phyloP scores from a whole-genome alignment of 1,140 invertebrate species.

The Colletes latitarsis region DNA sequence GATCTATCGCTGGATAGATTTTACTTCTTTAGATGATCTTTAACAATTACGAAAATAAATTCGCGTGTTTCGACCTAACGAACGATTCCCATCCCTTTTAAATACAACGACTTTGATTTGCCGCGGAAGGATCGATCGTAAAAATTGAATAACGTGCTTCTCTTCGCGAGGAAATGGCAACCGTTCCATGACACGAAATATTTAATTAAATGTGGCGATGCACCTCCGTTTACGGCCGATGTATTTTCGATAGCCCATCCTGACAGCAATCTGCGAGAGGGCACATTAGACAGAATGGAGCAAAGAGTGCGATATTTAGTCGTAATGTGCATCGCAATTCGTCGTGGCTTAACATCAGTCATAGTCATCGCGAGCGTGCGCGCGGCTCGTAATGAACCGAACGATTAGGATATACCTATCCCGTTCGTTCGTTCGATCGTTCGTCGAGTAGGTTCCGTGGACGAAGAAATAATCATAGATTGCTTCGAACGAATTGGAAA shows the following conservation, averaged over 20 bases:
- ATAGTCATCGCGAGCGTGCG: slow-evolving; percentile 65
- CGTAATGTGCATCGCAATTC: slow-evolving; percentile 68
- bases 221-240: slow-evolving; percentile 23
- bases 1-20: too few species aligned
- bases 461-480: slow-evolving; percentile 36
- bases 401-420: slow-evolving; percentile 64
- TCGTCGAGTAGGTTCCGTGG: slow-evolving; percentile 43
- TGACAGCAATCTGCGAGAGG: slow-evolving; percentile 59
- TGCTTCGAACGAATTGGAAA: slow-evolving; percentile 38
- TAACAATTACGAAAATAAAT: too few species aligned
- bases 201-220: slow-evolving; percentile 36
- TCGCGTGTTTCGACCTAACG: too few species aligned
- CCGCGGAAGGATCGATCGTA: not conserved
- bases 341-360: slow-evolving; percentile 65
- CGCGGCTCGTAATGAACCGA: slow-evolving; percentile 64
- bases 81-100: too few species aligned
- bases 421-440: slow-evolving; percentile 51
- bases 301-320: slow-evolving; percentile 69
- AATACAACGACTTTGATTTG: not conserved
- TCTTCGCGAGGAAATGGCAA: slow-evolving; percentile 2
- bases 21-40: too few species aligned
- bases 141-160: not conserved
- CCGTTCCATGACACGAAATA: slow-evolving; percentile 29
- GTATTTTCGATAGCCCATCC: slow-evolving; percentile 65
- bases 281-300: slow-evolving; percentile 59